These are phyloP conservation scores for Gastrophysa polygoni DNA, from an alignment of 2,888 invertebrate species.

Conservation along the genomic window DNA sequence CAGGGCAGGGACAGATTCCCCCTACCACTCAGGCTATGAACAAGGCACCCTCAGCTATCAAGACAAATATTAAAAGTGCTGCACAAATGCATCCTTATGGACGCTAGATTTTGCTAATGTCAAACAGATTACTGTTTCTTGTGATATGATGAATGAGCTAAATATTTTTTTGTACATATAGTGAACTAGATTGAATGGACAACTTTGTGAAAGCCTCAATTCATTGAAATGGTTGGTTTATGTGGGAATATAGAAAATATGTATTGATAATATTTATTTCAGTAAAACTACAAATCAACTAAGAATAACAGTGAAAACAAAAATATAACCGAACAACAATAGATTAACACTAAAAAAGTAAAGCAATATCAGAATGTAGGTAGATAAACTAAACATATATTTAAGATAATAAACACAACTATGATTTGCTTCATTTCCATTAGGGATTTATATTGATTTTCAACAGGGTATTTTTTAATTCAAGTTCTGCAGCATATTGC, in stretches of 20 bases:
- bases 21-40: conserved; percentile 70
- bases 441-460: too few relatives aligned
- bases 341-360: conserved; percentile 27
- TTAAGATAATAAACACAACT: too few relatives aligned
- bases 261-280: conserved; percentile 30
- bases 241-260: background rate
- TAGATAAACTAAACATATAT: background rate
- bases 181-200: too few relatives aligned
- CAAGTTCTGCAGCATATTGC: too few relatives aligned
- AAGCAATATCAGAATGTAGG: conserved; percentile 23
- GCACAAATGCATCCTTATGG: conserved; percentile 88
- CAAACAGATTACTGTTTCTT: too few relatives aligned
- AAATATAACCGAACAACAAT: conserved; percentile 30
- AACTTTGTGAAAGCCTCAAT: too few relatives aligned
- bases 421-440: too few relatives aligned
- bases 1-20: conserved; percentile 66
- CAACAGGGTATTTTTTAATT: too few relatives aligned
- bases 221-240: background rate
- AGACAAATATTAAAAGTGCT: conserved; percentile 92
- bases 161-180: too few relatives aligned
- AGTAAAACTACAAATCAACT: conserved; percentile 43
- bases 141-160: too few relatives aligned
- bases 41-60: conserved; percentile 88
- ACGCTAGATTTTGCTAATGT: conserved; percentile 57
- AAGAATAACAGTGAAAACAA: conserved; percentile 34